These are phyloP conservation scores for Campylomormyrus numenius DNA, from an alignment of 2,113 vertebrate genomes.

Conservation along the genomic window DNA sequence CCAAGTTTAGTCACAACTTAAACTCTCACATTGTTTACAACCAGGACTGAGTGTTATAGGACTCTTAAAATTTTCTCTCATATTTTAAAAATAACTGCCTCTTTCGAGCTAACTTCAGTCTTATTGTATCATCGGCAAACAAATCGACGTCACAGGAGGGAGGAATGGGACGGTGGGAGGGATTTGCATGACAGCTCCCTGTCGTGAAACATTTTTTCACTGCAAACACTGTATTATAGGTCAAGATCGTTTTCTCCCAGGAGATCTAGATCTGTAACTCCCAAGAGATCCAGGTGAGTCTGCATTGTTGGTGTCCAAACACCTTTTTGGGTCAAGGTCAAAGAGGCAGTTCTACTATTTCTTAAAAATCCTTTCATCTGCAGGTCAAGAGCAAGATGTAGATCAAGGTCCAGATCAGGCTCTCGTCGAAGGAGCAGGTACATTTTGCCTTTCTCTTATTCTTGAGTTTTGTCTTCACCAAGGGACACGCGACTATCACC, in stretches of 20 bases:
- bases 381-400: slow-evolving; percentile 69
- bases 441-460: slow-evolving; percentile 13
- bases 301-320: background rate
- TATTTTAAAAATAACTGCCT: background rate
- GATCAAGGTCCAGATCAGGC: slow-evolving; percentile 69
- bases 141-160: background rate
- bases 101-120: background rate
- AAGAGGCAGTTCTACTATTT: background rate
- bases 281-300: slow-evolving; percentile 76
- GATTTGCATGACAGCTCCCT: background rate
- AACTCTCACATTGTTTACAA: no score
- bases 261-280: slow-evolving; percentile 68
- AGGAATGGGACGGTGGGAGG: background rate
- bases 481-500: background rate
- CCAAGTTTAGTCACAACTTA: no score
- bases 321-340: background rate
- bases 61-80: background rate
- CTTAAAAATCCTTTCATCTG: slow-evolving; percentile 5
- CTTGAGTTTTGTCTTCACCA: background rate
- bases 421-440: slow-evolving; percentile 76
- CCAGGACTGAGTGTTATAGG: background rate
- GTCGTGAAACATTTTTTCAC: background rate
- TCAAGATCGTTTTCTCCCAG: slow-evolving; percentile 74
- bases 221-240: slow-evolving; percentile 33
- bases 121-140: background rate